Percentiles rank a stretch among this genome's conserved stretches.
Evolutionary conservation across 2,113 vertebrate species (phyloP).

Genomic region (Gymnarchus niloticus): DNA sequence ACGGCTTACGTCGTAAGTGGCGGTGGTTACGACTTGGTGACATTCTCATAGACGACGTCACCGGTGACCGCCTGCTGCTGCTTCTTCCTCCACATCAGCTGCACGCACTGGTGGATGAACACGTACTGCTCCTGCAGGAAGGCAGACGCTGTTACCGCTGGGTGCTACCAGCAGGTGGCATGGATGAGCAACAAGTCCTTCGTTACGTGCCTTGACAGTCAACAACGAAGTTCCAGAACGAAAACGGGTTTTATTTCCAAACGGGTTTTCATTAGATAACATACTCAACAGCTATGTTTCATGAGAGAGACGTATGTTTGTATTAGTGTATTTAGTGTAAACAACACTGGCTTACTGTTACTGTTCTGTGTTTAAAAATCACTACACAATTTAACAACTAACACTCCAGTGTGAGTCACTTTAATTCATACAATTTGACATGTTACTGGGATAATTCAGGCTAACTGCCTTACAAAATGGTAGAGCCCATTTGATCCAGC

Average conservation of each 20-base stretch:
- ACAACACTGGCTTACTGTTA: background rate
- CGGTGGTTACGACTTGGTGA: slow-evolving; percentile 79
- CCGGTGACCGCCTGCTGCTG: slow-evolving; percentile 84
- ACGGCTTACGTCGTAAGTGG: slow-evolving; percentile 8
- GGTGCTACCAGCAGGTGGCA: background rate
- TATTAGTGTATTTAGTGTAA: background rate
- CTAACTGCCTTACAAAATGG: background rate
- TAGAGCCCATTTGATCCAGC: background rate
- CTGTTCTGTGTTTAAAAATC: background rate
- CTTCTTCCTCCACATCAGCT: slow-evolving; percentile 93
- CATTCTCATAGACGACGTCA: slow-evolving; percentile 90
- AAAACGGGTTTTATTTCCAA: too few relatives aligned
- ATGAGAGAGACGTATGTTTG: background rate
- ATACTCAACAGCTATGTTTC: background rate
- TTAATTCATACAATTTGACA: background rate
- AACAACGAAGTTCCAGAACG: too few relatives aligned
- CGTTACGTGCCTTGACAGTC: too few relatives aligned
- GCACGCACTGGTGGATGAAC: slow-evolving; percentile 95
- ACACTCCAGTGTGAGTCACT: background rate
- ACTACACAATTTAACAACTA: background rate
- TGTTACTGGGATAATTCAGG: background rate
- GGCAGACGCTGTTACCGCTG: background rate
- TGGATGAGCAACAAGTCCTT: background rate
- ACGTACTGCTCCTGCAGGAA: slow-evolving; percentile 84
- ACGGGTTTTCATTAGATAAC: too few relatives aligned